Conservation (phyloP, 1,140 invertebrate species). For the Holotrichia oblita region DNA sequence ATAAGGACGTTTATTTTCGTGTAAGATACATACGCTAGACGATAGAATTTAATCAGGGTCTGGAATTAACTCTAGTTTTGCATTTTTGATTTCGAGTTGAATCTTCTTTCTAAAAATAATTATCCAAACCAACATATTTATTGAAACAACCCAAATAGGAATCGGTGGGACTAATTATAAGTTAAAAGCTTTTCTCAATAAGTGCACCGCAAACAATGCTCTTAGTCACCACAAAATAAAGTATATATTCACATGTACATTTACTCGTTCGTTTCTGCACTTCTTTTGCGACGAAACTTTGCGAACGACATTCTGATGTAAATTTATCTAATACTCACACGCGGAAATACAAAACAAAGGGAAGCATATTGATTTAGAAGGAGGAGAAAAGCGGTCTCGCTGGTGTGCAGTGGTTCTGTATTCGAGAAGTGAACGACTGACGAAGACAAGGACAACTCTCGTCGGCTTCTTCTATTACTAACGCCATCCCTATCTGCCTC, state of each 20-base stretch:
- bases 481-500: slow-evolving; percentile 10
- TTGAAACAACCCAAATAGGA: too few species aligned
- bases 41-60: too few species aligned
- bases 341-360: slow-evolving; percentile 8
- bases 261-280: not conserved
- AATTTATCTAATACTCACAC: slow-evolving; percentile 17
- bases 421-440: not conserved
- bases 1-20: too few species aligned
- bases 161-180: too few species aligned
- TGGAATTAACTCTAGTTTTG: too few species aligned
- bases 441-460: slow-evolving; percentile 15
- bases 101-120: too few species aligned
- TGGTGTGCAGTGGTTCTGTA: slow-evolving; percentile 5
- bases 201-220: too few species aligned
- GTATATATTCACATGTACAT: not conserved
- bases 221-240: too few species aligned
- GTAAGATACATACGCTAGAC: too few species aligned
- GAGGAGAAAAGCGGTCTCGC: not conserved
- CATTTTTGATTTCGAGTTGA: too few species aligned
- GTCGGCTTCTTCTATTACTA: slow-evolving; percentile 3
- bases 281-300: not conserved
- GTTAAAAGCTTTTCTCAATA: too few species aligned
- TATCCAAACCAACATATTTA: too few species aligned
- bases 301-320: not conserved
- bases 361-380: slow-evolving; percentile 13